phyloP scores from a whole-genome alignment of 2,888 invertebrate genomes.

The Coremacera marginata region DNA sequence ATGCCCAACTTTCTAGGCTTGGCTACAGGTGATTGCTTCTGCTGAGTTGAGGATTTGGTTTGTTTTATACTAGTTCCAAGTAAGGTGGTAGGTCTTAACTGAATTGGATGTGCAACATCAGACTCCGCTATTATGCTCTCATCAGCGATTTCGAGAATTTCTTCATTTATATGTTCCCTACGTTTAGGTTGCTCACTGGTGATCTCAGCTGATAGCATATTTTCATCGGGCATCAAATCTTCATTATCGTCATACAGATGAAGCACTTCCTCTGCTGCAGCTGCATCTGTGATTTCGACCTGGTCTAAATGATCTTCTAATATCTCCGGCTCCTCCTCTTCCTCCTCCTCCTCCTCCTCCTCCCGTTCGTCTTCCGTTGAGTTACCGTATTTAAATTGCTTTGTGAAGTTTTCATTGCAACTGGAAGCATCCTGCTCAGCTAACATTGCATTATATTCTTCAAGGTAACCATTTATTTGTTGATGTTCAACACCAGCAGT shows the following conservation, averaged over 20 bases:
- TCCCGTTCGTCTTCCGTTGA: slow-evolving; percentile 29
- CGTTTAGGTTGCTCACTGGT: neutral
- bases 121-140: neutral
- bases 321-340: neutral
- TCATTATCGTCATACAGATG: slow-evolving; percentile 18
- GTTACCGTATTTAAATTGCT: slow-evolving; percentile 47
- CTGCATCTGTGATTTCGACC: slow-evolving; percentile 29
- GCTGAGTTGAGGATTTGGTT: neutral
- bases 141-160: neutral
- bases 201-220: neutral
- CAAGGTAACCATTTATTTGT: slow-evolving; percentile 44
- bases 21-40: neutral
- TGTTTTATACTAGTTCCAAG: neutral
- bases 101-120: neutral
- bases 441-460: slow-evolving; percentile 51
- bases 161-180: neutral
- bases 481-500: slow-evolving; percentile 6
- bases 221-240: slow-evolving; percentile 5
- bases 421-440: slow-evolving; percentile 43
- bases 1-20: neutral
- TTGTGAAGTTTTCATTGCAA: slow-evolving; percentile 19
- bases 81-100: slow-evolving; percentile 7
- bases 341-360: slow-evolving; percentile 22
- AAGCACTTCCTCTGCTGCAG: neutral
- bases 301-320: slow-evolving; percentile 35